phyloP scores from a whole-genome alignment of 2,113 vertebrate genomes.

The Callochromis pleurospilus region DNA sequence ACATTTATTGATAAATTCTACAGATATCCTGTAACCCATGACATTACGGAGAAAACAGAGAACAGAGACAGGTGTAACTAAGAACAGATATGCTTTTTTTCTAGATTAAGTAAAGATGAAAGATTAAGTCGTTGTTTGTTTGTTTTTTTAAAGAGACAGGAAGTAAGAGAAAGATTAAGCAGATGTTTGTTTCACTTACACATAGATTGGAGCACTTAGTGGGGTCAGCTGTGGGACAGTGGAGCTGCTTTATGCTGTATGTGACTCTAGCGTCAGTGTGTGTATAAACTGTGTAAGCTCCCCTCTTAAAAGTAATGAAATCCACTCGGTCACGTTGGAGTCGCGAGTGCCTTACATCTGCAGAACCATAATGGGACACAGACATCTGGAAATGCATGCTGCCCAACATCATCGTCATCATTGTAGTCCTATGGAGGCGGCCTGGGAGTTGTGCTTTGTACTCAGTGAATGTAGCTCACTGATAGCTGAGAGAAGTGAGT shows the following conservation, averaged over 20 bases:
- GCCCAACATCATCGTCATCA: not conserved
- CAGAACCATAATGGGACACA: slow-evolving; percentile 2
- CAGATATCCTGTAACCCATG: accelerated
- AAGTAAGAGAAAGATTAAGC: not conserved
- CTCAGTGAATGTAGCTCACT: not conserved
- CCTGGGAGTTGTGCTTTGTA: not conserved
- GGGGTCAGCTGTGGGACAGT: slow-evolving; percentile 24
- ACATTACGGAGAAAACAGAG: accelerated
- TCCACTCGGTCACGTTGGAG: not conserved
- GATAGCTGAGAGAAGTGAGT: not conserved
- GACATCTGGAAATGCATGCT: slow-evolving; percentile 24
- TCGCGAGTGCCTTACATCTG: not conserved
- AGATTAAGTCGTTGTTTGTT: accelerated
- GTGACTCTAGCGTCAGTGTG: not conserved
- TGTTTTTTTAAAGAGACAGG: not conserved
- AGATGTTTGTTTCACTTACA: not conserved
- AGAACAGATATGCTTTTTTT: not conserved
- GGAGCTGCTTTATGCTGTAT: not conserved
- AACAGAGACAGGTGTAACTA: not conserved
- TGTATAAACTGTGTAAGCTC: not conserved
- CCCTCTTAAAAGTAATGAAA: not conserved
- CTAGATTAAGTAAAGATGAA: not conserved
- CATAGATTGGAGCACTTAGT: not conserved
- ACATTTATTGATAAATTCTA: not conserved
- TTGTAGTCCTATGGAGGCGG: not conserved